phyloP scores from a whole-genome alignment of 2,888 invertebrate genomes.

The Aphodius sticticus region DNA sequence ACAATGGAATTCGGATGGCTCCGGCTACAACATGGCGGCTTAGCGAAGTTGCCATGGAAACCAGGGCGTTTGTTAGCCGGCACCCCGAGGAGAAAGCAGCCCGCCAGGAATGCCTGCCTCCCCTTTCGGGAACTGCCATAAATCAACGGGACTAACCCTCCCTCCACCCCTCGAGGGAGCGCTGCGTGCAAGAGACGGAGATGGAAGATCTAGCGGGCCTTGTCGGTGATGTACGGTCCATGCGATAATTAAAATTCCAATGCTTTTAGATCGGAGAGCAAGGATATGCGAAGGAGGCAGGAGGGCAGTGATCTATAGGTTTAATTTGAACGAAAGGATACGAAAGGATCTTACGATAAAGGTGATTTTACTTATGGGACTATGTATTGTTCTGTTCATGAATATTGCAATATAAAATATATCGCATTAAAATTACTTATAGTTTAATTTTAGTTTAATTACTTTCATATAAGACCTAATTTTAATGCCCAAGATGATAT shows the following conservation, averaged over 20 bases:
- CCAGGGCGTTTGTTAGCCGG: not conserved
- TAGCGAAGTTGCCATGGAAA: not conserved
- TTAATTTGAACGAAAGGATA: not conserved
- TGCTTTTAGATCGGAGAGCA: not conserved
- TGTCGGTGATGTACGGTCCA: not conserved
- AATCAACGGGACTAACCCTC: not conserved
- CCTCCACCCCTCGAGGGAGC: not conserved
- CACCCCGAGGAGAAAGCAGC: conserved; percentile 4
- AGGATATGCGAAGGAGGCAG: not conserved
- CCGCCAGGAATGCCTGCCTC: conserved; percentile 4
- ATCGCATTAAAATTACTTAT: too few relatives aligned
- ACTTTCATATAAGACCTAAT: too few relatives aligned
- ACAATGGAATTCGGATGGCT: not conserved
- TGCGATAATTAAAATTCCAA: not conserved
- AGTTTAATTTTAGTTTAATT: too few relatives aligned
- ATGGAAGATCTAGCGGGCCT: not conserved
- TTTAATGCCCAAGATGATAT: too few relatives aligned
- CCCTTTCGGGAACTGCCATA: not conserved
- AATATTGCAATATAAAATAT: not conserved
- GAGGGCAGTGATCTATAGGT: not conserved
- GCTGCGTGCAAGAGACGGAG: not conserved
- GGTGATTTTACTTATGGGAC: not conserved
- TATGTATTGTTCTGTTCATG: not conserved
- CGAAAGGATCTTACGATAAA: not conserved
- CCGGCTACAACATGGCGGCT: not conserved